A percentile compares a stretch with the other conserved stretches of the same genome.
These are phyloP conservation scores for Epicauta chinensis DNA, from an alignment of 1,140 invertebrate genomes.

Conservation along the genomic window DNA sequence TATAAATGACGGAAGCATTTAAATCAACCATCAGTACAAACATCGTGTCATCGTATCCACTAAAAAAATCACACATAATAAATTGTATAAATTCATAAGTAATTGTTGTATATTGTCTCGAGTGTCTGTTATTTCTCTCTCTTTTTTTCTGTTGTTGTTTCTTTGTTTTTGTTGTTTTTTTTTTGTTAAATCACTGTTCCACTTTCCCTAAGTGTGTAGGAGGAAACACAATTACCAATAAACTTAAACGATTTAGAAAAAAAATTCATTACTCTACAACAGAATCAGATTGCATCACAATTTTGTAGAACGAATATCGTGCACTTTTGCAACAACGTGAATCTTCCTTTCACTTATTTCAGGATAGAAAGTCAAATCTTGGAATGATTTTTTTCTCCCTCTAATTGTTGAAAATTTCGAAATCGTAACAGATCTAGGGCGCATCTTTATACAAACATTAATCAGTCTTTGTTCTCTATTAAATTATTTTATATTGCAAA, in stretches of 20 bases:
- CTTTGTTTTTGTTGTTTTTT: too few species aligned
- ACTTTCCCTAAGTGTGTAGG: constrained; percentile 6
- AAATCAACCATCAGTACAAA: too few species aligned
- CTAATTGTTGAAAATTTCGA: constrained; percentile 18
- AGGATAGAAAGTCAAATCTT: constrained; percentile 7
- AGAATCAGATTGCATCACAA: constrained; percentile 4
- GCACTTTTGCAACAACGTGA: constrained; percentile 11
- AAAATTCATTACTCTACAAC: too few species aligned
- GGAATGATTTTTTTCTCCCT: constrained; percentile 18
- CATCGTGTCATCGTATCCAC: neutral
- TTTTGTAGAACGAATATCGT: constrained; percentile 13
- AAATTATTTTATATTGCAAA: too few species aligned
- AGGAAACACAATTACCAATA: neutral
- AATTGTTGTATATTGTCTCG: too few species aligned
- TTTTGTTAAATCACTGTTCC: neutral
- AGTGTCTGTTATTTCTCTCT: neutral
- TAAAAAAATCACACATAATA: too few species aligned
- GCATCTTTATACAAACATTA: too few species aligned
- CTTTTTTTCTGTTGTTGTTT: too few species aligned
- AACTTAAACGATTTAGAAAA: too few species aligned
- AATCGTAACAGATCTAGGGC: neutral
- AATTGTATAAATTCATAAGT: too few species aligned
- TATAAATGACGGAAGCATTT: too few species aligned
- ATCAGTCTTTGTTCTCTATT: too few species aligned
- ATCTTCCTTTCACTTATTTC: constrained; percentile 10